Evolutionary conservation across 2,797 vertebrate genomes (phyloP), one percentile per base, ranked within the genome.

Genomic region (Platyrinchus mystaceus): DNA sequence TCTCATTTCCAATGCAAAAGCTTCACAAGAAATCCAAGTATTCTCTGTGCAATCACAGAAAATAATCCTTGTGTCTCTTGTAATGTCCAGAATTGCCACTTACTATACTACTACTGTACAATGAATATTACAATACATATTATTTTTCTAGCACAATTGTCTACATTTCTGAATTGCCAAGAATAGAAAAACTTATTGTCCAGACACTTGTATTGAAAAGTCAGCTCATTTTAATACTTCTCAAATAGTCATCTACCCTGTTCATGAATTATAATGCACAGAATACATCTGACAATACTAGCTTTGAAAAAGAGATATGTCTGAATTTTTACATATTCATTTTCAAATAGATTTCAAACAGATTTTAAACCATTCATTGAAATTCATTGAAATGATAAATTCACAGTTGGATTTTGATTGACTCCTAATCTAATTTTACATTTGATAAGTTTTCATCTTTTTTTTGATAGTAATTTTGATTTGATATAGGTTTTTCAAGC

Each of bases 21-120:
- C 98, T 97, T 97, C 97, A 93, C 96, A 97, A 97, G 98, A 98
- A 98, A 98, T 98, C 98, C 98, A 98, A 98, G 98, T 98, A 98
- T 98, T 98, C 98, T 98, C 98, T 98, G 96, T 97, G 98, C 98
- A 98, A 98, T 98, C 98, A 98, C 98, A 98, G 98, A 98, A 98
- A 98, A 98, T 98, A 98, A 98, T 98, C 98, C 98, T 98, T 98
- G 97, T 97, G 97, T 98, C 98, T 98, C 98, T 98, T 98, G 98
- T 98, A 98, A 98, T 97, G 97, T 98, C 98, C 98, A 98, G 98
- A 98, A 98, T 98, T 97, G 97, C 97, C 98, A 98, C 98, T 98
- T 98, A 98, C 98, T 96, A 97, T 97, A 97, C 97, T 96, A 97
- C 97, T 96, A 96, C 97, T 98, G 96, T 98, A 98, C 98, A 97